Base-by-base conservation (phyloP, 2,797 vertebrate species). In the Cuculus canorus region DNA sequence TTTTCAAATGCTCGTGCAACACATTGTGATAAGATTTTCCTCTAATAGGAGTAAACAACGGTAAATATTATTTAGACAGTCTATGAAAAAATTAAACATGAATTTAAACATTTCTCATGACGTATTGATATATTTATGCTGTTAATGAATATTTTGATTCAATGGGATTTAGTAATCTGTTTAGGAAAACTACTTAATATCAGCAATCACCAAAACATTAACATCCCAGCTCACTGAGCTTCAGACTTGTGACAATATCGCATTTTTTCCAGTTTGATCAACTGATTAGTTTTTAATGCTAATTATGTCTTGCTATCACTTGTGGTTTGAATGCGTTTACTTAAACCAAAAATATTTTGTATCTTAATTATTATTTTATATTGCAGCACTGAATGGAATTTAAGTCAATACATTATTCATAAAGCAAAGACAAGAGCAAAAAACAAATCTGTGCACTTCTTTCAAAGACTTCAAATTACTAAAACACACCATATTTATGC, bases 321-420 rank as follows among this genome's bases (percentile, higher is more conserved):
- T 90, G 73, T 9, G 56, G 88, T 78, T 96, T 88, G 88, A 95
- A 97, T 92, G 92, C 88, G 93, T 96, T 98, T 97, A 96, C 93
- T 97, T 97, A 97, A 95, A 96, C 78, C 65, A 66, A 96, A 95
- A 97, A 95, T 86, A 91, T 95, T 97, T 90, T 96, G 92, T 95
- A 96, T 93, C 93, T 97, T 90, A 96, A 97, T 95, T 94, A 95
- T 96, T 96, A 97, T 96, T 97, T 96, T 95, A 92, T 90, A 79
- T 91, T 69, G 82, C 93, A 90, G 95, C 96, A 71, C 54, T 92
- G 95, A 97, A 97, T 91, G 78, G 96, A 97, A 93, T 96, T 97
- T 94, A 96, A 97, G 94, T 33, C 81, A 52, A 96, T 97, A 91
- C 93, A 97, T 97, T 98, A 98, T 98, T 98, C 97, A 98, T 97